Conservation (phyloP, 1,140 invertebrate genomes). For the Drosophila oshimai region DNA sequence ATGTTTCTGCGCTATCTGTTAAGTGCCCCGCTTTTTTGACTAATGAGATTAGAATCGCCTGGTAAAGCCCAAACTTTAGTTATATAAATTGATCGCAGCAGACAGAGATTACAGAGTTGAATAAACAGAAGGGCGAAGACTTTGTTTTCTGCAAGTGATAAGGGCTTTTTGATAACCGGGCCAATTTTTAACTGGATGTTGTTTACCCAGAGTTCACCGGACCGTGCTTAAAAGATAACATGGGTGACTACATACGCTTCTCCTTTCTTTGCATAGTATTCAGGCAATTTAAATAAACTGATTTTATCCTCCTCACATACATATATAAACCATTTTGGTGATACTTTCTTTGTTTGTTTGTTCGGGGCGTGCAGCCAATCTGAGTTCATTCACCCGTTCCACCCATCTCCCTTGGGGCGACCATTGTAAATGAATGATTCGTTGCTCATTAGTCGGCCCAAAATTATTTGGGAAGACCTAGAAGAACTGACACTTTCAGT, state of each 20-base stretch:
- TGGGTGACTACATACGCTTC: conserved; percentile 5
- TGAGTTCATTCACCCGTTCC: conserved; percentile 15
- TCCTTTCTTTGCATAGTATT: not conserved
- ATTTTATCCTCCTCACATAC: not conserved
- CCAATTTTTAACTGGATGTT: conserved; percentile 12
- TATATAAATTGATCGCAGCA: not conserved
- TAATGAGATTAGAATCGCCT: not conserved
- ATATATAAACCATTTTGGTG: not conserved
- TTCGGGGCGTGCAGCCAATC: not conserved
- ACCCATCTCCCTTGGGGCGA: not conserved
- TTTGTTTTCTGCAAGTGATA: conserved; percentile 17
- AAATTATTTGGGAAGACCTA: conserved; percentile 58
- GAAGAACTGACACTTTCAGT: conserved; percentile 22
- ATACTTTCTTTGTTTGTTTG: conserved; percentile 9
- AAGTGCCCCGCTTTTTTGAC: conserved; percentile 2
- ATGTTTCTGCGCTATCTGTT: not conserved
- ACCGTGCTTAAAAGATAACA: conserved; percentile 11
- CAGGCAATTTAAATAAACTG: not conserved
- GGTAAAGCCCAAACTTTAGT: too few species aligned
- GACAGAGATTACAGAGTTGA: not conserved
- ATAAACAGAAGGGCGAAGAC: conserved; percentile 14
- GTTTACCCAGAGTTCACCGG: not conserved
- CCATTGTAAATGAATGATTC: not conserved
- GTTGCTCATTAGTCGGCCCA: conserved; percentile 28
- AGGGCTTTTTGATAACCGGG: conserved; percentile 18